These are phyloP conservation scores for Mionectes olivaceus DNA, from an alignment of 2,797 vertebrate genomes.

Conservation along the genomic window DNA sequence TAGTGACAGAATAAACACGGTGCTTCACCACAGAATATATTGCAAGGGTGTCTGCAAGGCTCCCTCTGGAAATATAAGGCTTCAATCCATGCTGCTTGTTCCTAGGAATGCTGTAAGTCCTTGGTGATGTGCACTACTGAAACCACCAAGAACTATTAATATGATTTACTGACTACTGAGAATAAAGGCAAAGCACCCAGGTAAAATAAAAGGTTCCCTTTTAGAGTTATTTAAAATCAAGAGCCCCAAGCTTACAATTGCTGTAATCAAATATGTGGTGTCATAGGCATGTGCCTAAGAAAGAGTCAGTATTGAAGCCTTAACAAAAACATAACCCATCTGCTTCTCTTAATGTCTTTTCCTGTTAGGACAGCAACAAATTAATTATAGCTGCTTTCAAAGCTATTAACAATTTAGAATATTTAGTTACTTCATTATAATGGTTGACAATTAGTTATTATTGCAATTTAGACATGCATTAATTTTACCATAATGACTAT, in stretches of 20 bases:
- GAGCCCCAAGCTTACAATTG: background rate
- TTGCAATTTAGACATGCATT: background rate
- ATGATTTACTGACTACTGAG: background rate
- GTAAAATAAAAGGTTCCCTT: background rate
- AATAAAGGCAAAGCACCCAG: background rate
- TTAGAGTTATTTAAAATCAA: background rate
- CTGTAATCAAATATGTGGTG: background rate
- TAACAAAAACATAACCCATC: background rate
- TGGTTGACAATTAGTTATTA: background rate
- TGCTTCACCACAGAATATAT: background rate
- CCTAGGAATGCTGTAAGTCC: background rate
- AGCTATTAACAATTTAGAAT: background rate
- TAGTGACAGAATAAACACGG: background rate
- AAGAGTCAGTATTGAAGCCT: background rate
- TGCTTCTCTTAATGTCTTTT: background rate
- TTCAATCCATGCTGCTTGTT: background rate
- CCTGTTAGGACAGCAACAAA: background rate
- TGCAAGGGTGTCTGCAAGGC: background rate
- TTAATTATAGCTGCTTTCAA: background rate
- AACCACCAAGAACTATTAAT: background rate
- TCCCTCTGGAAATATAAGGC: background rate
- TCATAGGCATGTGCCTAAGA: background rate
- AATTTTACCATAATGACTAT: background rate
- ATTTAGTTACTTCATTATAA: conserved; percentile 3
- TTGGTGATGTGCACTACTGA: background rate